A percentile compares a stretch with the other conserved stretches of the same genome.
phyloP scores from a whole-genome alignment of 2,113 vertebrate genomes.

The Crocuta crocuta region DNA sequence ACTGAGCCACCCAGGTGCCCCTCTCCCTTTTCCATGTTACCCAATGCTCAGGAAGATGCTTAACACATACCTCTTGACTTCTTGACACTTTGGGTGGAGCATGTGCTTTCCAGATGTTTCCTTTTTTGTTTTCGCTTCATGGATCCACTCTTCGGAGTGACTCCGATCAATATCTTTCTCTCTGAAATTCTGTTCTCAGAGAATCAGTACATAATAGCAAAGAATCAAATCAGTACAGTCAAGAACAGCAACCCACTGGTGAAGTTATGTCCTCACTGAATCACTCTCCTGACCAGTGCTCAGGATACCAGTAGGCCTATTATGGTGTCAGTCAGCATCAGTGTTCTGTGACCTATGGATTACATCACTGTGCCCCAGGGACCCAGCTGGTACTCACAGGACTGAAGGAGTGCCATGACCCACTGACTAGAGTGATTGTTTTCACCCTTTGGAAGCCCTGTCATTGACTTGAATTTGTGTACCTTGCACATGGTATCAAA shows the following conservation, averaged over 20 bases:
- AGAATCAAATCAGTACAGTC: background rate
- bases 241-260: background rate
- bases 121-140: background rate
- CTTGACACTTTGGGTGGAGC: fast-evolving
- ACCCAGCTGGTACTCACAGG: background rate
- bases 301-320: no score
- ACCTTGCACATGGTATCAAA: background rate
- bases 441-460: background rate
- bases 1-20: no score
- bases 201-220: background rate
- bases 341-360: background rate
- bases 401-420: background rate
- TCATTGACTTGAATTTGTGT: background rate
- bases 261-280: background rate
- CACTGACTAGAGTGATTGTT: background rate
- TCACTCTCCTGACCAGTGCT: background rate
- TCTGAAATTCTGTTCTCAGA: background rate
- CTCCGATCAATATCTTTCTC: background rate
- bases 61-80: background rate
- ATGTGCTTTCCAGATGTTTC: background rate
- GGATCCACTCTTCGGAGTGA: background rate
- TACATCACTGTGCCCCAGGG: background rate
- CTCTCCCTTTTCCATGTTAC: background rate
- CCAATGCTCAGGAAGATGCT: background rate
- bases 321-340: background rate